These are phyloP conservation scores for Pagrus major DNA, from an alignment of 2,113 vertebrate genomes.

Conservation along the genomic window DNA sequence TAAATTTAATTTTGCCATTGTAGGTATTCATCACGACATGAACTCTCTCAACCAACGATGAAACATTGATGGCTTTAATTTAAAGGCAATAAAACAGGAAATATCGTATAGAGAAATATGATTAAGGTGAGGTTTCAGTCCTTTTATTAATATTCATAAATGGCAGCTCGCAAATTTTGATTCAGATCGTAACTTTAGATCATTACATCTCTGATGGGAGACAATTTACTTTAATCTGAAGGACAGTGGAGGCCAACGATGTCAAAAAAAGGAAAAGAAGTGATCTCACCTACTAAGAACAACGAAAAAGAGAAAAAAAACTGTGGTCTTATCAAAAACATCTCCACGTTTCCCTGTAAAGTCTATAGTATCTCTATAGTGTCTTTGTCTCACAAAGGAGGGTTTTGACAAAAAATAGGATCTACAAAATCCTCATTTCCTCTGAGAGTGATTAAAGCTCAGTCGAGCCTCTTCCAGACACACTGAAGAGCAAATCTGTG, in stretches of 20 bases:
- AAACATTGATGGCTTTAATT: conserved; percentile 1
- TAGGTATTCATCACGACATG: not conserved
- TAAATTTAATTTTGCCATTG: conserved; percentile 7
- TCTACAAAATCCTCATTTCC: conserved; percentile 74
- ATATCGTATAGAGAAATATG: not conserved
- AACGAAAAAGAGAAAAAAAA: not conserved
- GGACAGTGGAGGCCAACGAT: not conserved
- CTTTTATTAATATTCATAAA: conserved; percentile 3
- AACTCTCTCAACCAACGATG: conserved; percentile 4
- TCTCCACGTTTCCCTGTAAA: conserved; percentile 31
- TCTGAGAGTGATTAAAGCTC: conserved; percentile 77
- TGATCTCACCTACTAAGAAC: not conserved
- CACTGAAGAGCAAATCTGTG: conserved; percentile 66
- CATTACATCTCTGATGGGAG: not conserved
- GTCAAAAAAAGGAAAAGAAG: conserved; percentile 17
- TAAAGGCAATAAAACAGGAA: not conserved
- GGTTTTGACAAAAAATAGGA: conserved; percentile 46
- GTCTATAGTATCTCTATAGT: conserved; percentile 30
- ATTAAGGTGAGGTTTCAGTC: conserved; percentile 1
- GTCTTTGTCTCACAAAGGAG: conserved; percentile 37
- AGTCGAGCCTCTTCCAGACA: conserved; percentile 64
- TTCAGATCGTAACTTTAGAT: not conserved
- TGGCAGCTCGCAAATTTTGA: not conserved
- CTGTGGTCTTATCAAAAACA: conserved; percentile 24
- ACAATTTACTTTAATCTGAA: not conserved